Percentiles rank a stretch among this genome's conserved stretches.
These are phyloP conservation scores for Ernsta delagoae DNA, from an alignment of 2,888 invertebrate genomes.

Conservation along the genomic window DNA sequence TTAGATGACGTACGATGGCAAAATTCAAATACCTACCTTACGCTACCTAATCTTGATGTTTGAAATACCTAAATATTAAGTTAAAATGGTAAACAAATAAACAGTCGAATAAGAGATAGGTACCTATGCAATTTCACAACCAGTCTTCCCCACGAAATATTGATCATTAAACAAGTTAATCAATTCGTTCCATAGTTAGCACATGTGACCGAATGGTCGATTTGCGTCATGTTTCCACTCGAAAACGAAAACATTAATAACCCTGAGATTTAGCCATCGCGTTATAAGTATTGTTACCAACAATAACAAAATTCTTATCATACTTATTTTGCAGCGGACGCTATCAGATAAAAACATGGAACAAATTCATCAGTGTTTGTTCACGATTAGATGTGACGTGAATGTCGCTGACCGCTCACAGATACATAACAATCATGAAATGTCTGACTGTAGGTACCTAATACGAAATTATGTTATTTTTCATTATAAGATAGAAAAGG, in stretches of 20 bases:
- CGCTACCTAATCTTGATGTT: no score
- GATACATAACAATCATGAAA: not conserved
- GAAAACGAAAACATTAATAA: no score
- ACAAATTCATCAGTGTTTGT: not conserved
- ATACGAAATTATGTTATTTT: not conserved
- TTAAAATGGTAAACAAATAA: not conserved
- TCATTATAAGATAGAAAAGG: no score
- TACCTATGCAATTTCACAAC: not conserved
- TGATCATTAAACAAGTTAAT: not conserved
- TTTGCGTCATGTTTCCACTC: no score
- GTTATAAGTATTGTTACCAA: not conserved
- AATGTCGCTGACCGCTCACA: not conserved
- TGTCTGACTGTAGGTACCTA: not conserved
- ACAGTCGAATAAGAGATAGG: not conserved
- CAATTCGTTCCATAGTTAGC: not conserved
- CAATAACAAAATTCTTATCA: slow-evolving; percentile 1
- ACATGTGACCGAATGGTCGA: no score
- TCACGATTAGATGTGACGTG: not conserved
- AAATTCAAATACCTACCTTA: no score
- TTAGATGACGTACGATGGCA: no score
- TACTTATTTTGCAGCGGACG: not conserved
- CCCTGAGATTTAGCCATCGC: slow-evolving; percentile 2
- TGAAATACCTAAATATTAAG: no score
- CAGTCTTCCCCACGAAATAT: not conserved
- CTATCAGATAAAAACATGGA: not conserved